Evolutionary conservation across 1,140 invertebrate species (phyloP).

Genomic region (Planococcus citri): DNA sequence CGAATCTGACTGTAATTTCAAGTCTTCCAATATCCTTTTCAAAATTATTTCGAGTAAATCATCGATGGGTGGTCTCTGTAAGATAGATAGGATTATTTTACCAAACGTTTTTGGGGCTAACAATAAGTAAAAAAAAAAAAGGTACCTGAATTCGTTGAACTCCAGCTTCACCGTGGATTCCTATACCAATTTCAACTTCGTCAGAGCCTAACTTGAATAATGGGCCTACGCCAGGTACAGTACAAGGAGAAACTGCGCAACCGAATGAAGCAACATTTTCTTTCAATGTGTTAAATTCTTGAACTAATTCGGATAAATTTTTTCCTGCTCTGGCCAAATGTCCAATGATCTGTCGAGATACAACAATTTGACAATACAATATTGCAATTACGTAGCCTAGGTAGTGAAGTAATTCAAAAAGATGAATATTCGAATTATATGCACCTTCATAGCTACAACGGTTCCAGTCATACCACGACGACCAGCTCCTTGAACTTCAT

Average conservation of each 20-base stretch:
- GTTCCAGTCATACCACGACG: slow-evolving; percentile 58
- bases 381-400: too few relatives aligned
- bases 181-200: slow-evolving; percentile 69
- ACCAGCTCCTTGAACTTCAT: slow-evolving; percentile 40
- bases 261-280: slow-evolving; percentile 57
- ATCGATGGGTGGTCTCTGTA: neutral
- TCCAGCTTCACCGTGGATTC: slow-evolving; percentile 76
- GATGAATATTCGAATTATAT: neutral
- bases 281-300: slow-evolving; percentile 29
- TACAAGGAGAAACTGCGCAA: slow-evolving; percentile 54
- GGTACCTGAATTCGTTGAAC: slow-evolving; percentile 48
- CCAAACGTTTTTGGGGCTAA: neutral
- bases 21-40: neutral
- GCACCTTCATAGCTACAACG: neutral
- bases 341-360: neutral
- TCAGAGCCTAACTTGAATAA: slow-evolving; percentile 52
- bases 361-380: too few relatives aligned
- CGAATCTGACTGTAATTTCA: neutral
- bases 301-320: neutral
- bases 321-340: neutral
- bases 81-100: too few relatives aligned
- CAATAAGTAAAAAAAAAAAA: too few relatives aligned
- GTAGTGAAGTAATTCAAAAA: neutral
- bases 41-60: neutral
- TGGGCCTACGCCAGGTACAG: slow-evolving; percentile 50